Conservation (phyloP, 2,888 invertebrate genomes). For the Drosophila niveifrons region DNA sequence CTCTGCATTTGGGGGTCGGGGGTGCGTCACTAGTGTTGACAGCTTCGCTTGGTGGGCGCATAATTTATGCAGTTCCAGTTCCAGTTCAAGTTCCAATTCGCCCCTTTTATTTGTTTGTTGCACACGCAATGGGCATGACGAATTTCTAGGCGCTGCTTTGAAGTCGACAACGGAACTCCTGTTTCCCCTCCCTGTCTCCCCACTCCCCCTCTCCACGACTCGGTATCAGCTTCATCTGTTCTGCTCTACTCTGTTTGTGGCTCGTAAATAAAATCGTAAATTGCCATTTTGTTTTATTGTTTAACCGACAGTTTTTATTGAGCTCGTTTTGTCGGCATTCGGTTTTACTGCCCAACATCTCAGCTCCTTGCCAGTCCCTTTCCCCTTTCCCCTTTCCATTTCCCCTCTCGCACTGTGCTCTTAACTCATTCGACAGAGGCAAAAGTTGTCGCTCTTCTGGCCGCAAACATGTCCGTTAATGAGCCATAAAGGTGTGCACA, state of each 20-base stretch:
- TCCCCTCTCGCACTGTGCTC: constrained; percentile 3
- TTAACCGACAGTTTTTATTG: constrained; percentile 75
- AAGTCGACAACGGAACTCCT: constrained; percentile 52
- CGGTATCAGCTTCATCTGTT: constrained; percentile 17
- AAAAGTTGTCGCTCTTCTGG: constrained; percentile 44
- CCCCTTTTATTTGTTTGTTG: constrained; percentile 45
- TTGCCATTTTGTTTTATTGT: constrained; percentile 80
- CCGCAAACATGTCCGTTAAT: constrained; percentile 74
- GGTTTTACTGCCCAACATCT: constrained; percentile 43
- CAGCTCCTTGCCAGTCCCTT: constrained; percentile 8
- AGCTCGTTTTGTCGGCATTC: constrained; percentile 75
- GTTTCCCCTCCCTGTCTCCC: background rate
- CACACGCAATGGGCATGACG: constrained; percentile 69
- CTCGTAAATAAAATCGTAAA: constrained; percentile 81
- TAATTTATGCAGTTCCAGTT: constrained; percentile 73
- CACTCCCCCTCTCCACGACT: background rate
- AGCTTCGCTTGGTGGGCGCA: constrained; percentile 63
- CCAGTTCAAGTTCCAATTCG: constrained; percentile 28
- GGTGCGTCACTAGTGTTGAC: constrained; percentile 65
- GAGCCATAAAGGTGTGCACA: constrained; percentile 77
- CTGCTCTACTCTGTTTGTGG: constrained; percentile 38
- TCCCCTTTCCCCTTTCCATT: background rate
- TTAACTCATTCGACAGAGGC: constrained; percentile 47
- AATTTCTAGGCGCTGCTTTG: constrained; percentile 71
- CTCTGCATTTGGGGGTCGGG: constrained; percentile 21